Evolutionary conservation across 2,113 vertebrate genomes (phyloP), one percentile per base, ranked within the genome.

Genomic region (Hystrix cristata): DNA sequence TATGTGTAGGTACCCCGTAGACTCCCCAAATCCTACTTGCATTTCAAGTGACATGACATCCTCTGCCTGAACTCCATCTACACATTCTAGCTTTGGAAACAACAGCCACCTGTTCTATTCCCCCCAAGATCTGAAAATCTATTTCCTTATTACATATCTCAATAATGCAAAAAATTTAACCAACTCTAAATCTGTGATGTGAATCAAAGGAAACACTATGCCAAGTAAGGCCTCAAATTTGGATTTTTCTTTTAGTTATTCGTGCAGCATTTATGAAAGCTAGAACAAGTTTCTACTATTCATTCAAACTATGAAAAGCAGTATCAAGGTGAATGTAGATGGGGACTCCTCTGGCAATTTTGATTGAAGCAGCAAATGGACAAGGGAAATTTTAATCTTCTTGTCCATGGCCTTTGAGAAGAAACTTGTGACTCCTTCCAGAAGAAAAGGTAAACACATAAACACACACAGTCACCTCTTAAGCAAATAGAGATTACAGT

Each of bases 31-130:
- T 86, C n/a, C 85, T 89, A 43, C 69, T 60, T 71, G 74, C 3
- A 46, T 95, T 97, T 81, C 21, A 31, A 91, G 79, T 96, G 89
- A 64, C 83, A 96, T 87, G 89, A 69, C 89, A 93, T 93, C 89
- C 96, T 95, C 79, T 95, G 90, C 87, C 97, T 95, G 95, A 95
- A 83, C 84, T 93, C 89, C 53, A 84, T 84, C 69, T 95, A 93
- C 57, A 74, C 57, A 91, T 69, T 94, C 91, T 74, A 94, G 91
- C 88, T 94, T 94, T 97, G 94, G 80, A 93, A 95, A 89, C 82
- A 96, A 51, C 25, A 78, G 86, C 94, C 91, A 96, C 92, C 96
- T 97, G 91, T 94, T 97, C 85, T 79, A 9, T 94, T 85, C 90
- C 87, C 53, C 25, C 62, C 57, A 57, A 57, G 48, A 92, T 89